Percentiles rank a stretch among this genome's conserved stretches.
Evolutionary conservation across 2,113 vertebrate genomes (phyloP).

Genomic region (Zonotrichia leucophrys): DNA sequence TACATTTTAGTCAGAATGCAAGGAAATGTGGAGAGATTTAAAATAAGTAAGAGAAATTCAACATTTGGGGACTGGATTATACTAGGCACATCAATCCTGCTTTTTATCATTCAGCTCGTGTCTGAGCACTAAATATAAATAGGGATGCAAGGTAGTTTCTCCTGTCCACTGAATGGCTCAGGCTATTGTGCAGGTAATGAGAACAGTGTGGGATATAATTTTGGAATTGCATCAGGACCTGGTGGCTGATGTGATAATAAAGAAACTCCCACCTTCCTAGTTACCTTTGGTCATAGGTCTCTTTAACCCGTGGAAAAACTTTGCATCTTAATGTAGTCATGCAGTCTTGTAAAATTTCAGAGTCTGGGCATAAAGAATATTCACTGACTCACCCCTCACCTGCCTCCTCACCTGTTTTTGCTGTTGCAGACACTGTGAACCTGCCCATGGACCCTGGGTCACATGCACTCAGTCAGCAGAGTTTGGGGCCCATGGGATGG

Average conservation of each 20-base stretch:
- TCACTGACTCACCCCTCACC: not conserved
- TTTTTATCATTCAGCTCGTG: not conserved
- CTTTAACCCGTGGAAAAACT: not conserved
- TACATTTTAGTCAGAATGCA: not conserved
- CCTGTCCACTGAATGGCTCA: not conserved
- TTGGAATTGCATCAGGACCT: not conserved
- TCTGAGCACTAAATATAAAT: not conserved
- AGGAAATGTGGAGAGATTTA: not conserved
- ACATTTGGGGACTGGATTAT: not conserved
- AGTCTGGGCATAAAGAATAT: not conserved
- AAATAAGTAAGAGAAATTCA: not conserved
- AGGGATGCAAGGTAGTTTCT: not conserved
- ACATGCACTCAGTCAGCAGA: not conserved
- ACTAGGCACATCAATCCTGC: not conserved
- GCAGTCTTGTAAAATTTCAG: not conserved
- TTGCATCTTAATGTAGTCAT: not conserved
- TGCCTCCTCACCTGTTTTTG: not conserved
- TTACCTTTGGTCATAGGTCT: not conserved
- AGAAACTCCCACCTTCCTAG: not conserved
- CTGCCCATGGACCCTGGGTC: not conserved
- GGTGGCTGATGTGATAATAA: not conserved
- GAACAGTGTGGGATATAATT: not conserved
- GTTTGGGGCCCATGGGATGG: not conserved
- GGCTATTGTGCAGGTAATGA: not conserved
- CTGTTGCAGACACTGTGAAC: fast-evolving